Percentiles rank a stretch among this genome's conserved stretches.
These are phyloP conservation scores for Fratercula arctica DNA, from an alignment of 2,797 vertebrate genomes.

Conservation along the genomic window DNA sequence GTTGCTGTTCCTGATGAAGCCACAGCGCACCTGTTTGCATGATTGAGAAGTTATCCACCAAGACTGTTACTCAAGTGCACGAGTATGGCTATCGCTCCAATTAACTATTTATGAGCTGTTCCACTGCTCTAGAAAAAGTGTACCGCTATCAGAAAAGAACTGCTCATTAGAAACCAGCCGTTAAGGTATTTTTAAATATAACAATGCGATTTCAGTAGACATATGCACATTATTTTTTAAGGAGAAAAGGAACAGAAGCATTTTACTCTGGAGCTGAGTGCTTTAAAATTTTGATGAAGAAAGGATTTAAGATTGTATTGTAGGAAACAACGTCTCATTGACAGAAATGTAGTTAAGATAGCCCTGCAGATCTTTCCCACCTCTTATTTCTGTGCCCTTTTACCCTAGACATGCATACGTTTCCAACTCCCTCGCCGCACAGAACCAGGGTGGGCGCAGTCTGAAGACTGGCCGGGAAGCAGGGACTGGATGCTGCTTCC, in stretches of 20 bases:
- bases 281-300: constrained; percentile 59
- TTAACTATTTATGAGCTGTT: constrained; percentile 59
- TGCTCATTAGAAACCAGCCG: constrained; percentile 20
- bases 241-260: not conserved
- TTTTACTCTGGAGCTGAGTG: constrained; percentile 3
- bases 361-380: not conserved
- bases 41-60: not conserved
- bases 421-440: not conserved
- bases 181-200: constrained; percentile 32
- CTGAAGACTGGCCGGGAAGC: not conserved
- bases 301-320: not conserved
- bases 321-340: not conserved
- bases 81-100: not conserved
- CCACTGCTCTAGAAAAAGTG: constrained; percentile 44
- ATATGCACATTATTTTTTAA: constrained; percentile 22
- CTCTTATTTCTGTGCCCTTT: not conserved
- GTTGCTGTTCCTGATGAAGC: not conserved
- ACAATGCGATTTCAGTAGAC: not conserved
- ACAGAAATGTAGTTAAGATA: not conserved
- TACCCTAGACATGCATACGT: not conserved
- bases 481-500: not conserved
- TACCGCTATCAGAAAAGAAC: not conserved
- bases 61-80: not conserved
- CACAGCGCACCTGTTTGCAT: not conserved
- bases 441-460: not conserved